Base-by-base conservation (phyloP, 2,113 vertebrate species). In the Xiphorhynchus elegans region DNA sequence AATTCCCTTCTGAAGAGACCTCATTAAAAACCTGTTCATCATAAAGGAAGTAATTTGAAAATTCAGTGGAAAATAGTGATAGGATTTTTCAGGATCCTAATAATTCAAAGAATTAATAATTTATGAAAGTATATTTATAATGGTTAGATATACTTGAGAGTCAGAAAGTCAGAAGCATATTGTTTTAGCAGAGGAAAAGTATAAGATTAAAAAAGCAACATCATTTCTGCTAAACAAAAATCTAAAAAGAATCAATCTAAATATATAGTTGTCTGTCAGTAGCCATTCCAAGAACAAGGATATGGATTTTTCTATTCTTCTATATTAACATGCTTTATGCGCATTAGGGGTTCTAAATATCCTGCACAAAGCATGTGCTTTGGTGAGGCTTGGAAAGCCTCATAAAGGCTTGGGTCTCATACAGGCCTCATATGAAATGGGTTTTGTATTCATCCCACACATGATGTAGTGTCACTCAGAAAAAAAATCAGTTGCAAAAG, bases 261-360 rank as follows among this genome's bases (percentile, higher is more conserved):
- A 53, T 25, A 8, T 31, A 20, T 10, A 37, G 8, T 33, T 72
- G 13, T 53, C 24, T 75, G 15, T 56, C 50, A 60, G 44, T 31
- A 72, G 8, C 26, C 82, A 14, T 66, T 87, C 10, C 33, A 77
- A 33, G 24, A 40, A 40, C 29, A 72, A 68, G 73, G 3, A 11
- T 59, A 50, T 1, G 2, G 50, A 56, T 93, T 84, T 69, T 89
- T 76, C 28, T 81, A 8, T 20, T 75, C 14, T 55, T 77, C 29
- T 31, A 6, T 52, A 3, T 53, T 63, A 70, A 33, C 4, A 5
- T 15, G 1, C 5, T 39, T 59, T 46, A 12, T 35, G 6, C 11
- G 6, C 18, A 2, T n/a, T 31, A 26, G 33, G 19, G 2, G 1
- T 39, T 26, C 9, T 47, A 28, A 3, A 31, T n/a, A 4, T 12